phyloP scores from a whole-genome alignment of 2,888 invertebrate species.

The Agriopis leucophaearia region DNA sequence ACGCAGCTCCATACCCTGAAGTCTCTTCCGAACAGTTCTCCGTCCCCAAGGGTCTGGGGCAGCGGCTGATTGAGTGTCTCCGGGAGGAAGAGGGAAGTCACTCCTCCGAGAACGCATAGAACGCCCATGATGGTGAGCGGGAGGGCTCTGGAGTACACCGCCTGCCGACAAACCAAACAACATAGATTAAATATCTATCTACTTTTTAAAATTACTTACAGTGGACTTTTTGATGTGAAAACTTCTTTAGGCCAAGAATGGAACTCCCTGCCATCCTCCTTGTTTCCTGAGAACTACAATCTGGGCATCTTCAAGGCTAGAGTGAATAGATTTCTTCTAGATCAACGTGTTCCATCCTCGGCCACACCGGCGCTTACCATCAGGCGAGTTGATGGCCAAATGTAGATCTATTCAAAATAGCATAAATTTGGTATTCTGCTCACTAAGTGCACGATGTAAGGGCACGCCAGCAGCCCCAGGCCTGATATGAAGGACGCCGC shows the following conservation, averaged over 20 bases:
- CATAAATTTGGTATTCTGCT: no score
- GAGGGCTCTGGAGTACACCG: slow-evolving; percentile 85
- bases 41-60: slow-evolving; percentile 88
- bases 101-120: slow-evolving; percentile 84
- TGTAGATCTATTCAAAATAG: no score
- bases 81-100: slow-evolving; percentile 87
- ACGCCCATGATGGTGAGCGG: slow-evolving; percentile 88
- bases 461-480: slow-evolving; percentile 87
- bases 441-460: slow-evolving; percentile 88
- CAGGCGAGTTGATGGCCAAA: no score
- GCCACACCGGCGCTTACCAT: no score
- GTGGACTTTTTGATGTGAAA: no score
- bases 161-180: slow-evolving; percentile 62
- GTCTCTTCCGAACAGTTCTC: slow-evolving; percentile 87
- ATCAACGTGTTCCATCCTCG: no score
- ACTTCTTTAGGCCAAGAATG: no score
- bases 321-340: no score
- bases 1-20: slow-evolving; percentile 86
- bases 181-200: background rate
- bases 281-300: no score
- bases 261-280: no score
- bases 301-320: no score
- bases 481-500: slow-evolving; percentile 89
- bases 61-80: slow-evolving; percentile 88
- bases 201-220: no score